These are phyloP conservation scores for Microctonus aethiopoides DNA, from an alignment of 2,888 invertebrate genomes.

Conservation along the genomic window DNA sequence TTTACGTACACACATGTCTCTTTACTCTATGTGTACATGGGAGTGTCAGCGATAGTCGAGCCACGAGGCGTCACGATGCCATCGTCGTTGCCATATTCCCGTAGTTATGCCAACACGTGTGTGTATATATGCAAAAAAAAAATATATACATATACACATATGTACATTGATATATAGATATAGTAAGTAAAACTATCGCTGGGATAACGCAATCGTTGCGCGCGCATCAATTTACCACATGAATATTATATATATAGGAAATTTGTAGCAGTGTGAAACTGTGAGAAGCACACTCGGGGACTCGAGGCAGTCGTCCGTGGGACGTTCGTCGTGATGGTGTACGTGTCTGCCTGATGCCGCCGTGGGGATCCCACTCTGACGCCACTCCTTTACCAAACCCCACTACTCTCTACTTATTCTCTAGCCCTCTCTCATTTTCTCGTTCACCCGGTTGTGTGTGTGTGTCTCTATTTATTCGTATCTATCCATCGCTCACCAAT, in stretches of 20 bases:
- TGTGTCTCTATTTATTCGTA: background rate
- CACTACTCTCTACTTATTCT: slow-evolving; percentile 21
- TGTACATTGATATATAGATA: background rate
- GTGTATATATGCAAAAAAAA: slow-evolving; percentile 1
- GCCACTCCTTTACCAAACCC: background rate
- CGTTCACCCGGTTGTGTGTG: background rate
- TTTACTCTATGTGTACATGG: slow-evolving; percentile 22
- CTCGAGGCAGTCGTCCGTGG: slow-evolving; percentile 45
- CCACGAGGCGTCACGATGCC: slow-evolving; percentile 33
- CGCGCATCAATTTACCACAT: slow-evolving; percentile 27
- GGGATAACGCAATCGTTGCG: slow-evolving; percentile 25
- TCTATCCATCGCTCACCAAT: slow-evolving; percentile 8
- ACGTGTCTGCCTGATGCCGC: too few species aligned
- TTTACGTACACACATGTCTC: background rate
- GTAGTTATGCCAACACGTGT: slow-evolving; percentile 41
- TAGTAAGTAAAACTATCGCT: background rate
- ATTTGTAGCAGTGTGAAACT: slow-evolving; percentile 24
- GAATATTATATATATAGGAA: slow-evolving; percentile 19
- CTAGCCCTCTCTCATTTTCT: slow-evolving; percentile 33
- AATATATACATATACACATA: slow-evolving; percentile 10
- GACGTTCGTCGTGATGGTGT: slow-evolving; percentile 41
- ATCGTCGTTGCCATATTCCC: slow-evolving; percentile 24
- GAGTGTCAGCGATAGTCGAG: slow-evolving; percentile 16
- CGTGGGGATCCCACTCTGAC: background rate
- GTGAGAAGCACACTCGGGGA: background rate